phyloP scores from a whole-genome alignment of 2,888 invertebrate species.

The Oscheius sp. region DNA sequence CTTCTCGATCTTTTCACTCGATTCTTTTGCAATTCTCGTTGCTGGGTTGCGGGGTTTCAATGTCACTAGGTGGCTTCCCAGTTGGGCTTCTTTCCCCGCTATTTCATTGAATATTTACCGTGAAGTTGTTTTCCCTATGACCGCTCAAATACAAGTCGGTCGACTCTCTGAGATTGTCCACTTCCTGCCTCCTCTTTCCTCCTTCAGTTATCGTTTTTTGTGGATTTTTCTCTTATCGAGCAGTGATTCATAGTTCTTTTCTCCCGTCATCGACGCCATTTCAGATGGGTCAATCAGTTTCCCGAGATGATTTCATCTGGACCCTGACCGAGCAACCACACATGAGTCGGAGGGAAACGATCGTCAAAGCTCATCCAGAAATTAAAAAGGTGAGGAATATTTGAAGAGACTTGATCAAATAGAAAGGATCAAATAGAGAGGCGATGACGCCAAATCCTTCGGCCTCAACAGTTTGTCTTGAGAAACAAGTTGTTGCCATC shows the following conservation, averaged over 20 bases:
- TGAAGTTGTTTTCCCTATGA: neutral
- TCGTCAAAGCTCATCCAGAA: constrained; percentile 94
- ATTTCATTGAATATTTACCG: neutral
- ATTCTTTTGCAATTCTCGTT: neutral
- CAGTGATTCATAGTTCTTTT: constrained; percentile 7
- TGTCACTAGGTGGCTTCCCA: neutral
- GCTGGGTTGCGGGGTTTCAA: no score
- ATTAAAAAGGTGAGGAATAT: constrained; percentile 76
- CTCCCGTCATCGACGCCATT: neutral
- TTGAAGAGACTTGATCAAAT: neutral
- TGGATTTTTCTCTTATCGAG: neutral
- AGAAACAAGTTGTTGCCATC: no score
- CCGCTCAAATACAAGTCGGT: no score
- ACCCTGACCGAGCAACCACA: constrained; percentile 96
- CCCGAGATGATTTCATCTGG: constrained; percentile 96
- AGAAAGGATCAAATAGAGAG: neutral
- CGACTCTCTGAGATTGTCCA: neutral
- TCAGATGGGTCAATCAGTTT: constrained; percentile 90
- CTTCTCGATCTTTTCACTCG: neutral
- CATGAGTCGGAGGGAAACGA: constrained; percentile 90
- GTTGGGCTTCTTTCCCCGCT: neutral
- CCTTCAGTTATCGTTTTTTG: neutral
- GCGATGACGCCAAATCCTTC: no score
- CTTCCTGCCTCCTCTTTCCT: neutral
- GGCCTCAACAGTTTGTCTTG: no score